A percentile compares a stretch with the other conserved stretches of the same genome.
Evolutionary conservation across 2,888 invertebrate species (phyloP).

Genomic region (Xylocampa areola): DNA sequence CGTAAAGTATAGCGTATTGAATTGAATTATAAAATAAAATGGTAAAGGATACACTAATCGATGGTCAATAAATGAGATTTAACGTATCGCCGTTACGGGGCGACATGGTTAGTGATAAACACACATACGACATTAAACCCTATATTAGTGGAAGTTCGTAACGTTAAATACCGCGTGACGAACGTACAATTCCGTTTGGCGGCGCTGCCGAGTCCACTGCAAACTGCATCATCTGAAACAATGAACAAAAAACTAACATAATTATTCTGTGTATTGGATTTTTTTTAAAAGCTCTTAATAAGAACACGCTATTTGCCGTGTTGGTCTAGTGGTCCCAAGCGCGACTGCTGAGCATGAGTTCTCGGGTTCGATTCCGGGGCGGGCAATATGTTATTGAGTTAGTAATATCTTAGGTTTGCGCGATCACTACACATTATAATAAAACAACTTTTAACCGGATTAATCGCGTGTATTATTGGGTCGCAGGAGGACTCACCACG

Average conservation of each 20-base stretch:
- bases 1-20: background rate
- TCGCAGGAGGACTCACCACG: too few species aligned
- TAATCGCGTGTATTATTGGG: too few species aligned
- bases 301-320: too few species aligned
- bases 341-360: too few species aligned
- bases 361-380: too few species aligned
- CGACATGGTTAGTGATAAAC: conserved; percentile 36
- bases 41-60: conserved; percentile 4
- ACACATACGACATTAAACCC: conserved; percentile 41
- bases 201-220: conserved; percentile 42
- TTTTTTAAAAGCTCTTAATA: too few species aligned
- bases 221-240: conserved; percentile 35
- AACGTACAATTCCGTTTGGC: conserved; percentile 54
- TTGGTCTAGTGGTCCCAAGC: too few species aligned
- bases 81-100: conserved; percentile 12
- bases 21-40: background rate
- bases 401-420: too few species aligned
- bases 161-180: conserved; percentile 41
- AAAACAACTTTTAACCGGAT: too few species aligned
- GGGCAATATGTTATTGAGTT: too few species aligned
- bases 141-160: conserved; percentile 54
- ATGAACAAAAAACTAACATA: conserved; percentile 1
- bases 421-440: too few species aligned
- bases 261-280: too few species aligned
- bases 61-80: conserved; percentile 10